Conservation (phyloP, 2,888 invertebrate species). For the Drosophila mimetica region DNA sequence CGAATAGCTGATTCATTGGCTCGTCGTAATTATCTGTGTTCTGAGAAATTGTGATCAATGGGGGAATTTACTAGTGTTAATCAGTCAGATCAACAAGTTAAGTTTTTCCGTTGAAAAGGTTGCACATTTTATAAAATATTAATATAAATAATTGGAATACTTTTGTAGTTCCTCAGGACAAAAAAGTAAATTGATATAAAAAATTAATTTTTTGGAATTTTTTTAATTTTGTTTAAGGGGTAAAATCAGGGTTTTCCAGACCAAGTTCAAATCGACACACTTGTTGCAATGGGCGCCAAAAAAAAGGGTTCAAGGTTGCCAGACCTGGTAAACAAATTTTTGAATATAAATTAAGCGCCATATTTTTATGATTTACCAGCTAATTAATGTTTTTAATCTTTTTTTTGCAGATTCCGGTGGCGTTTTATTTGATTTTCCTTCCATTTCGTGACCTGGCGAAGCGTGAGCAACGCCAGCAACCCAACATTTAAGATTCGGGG, state of each 20-base stretch:
- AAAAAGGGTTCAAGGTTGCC: slow-evolving; percentile 1
- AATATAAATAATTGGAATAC: too few relatives aligned
- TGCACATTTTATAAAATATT: too few relatives aligned
- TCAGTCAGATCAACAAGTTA: neutral
- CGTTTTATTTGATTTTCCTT: slow-evolving; percentile 43
- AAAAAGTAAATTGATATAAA: too few relatives aligned
- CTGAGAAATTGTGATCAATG: slow-evolving; percentile 1
- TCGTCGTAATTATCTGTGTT: neutral
- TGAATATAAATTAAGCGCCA: neutral
- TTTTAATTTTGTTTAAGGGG: too few relatives aligned
- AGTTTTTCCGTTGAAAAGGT: neutral
- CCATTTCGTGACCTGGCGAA: slow-evolving; percentile 57
- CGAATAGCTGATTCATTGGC: slow-evolving; percentile 15
- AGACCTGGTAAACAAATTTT: too few relatives aligned
- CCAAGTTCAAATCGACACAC: neutral
- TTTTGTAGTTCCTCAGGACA: too few relatives aligned
- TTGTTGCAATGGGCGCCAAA: neutral
- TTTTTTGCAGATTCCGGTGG: slow-evolving; percentile 17
- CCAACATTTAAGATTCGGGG: slow-evolving; percentile 58
- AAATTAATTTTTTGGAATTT: too few relatives aligned
- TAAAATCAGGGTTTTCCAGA: too few relatives aligned
- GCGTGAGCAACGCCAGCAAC: slow-evolving; percentile 63
- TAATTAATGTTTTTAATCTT: neutral
- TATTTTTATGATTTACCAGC: too few relatives aligned
- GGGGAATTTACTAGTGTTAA: neutral